A percentile compares a stretch with the other conserved stretches of the same genome.
Conservation (phyloP, 2,797 vertebrate species). For the Coranthus polyacanthus region DNA sequence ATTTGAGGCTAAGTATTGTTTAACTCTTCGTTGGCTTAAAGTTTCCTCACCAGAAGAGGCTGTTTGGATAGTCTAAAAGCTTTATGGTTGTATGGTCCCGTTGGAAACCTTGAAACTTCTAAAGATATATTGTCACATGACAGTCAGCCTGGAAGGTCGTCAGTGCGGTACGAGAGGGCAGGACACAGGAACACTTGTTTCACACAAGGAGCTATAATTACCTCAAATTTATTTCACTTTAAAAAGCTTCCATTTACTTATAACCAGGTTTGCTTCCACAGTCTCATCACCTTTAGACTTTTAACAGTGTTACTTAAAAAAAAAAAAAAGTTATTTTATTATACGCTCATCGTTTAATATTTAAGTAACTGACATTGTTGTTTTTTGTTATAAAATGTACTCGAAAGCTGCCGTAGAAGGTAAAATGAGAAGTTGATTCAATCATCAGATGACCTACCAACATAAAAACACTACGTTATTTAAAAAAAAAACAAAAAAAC, state of each 20-base stretch:
- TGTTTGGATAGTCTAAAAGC: conserved; percentile 29
- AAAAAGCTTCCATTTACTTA: not conserved
- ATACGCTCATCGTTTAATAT: no score
- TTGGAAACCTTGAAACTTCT: conserved; percentile 5
- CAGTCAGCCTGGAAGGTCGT: conserved; percentile 22
- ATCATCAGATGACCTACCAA: no score
- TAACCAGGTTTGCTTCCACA: not conserved
- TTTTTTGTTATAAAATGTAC: no score
- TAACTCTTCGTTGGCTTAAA: conserved; percentile 27
- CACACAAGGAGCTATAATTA: not conserved
- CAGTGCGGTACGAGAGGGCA: conserved; percentile 1
- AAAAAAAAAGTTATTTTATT: no score
- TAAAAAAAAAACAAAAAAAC: no score
- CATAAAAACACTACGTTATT: no score
- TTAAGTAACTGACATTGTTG: no score
- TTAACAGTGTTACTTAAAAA: no score
- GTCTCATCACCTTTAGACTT: no score
- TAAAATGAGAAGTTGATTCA: no score
- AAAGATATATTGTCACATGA: conserved; percentile 36
- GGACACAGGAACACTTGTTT: conserved; percentile 14
- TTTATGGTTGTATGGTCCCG: not conserved
- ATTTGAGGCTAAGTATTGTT: conserved; percentile 47
- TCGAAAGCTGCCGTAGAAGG: no score
- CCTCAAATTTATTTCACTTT: not conserved
- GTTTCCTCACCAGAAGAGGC: conserved; percentile 36